Base-by-base conservation (phyloP, 2,888 invertebrate species). In the Nomada lathburiana region DNA sequence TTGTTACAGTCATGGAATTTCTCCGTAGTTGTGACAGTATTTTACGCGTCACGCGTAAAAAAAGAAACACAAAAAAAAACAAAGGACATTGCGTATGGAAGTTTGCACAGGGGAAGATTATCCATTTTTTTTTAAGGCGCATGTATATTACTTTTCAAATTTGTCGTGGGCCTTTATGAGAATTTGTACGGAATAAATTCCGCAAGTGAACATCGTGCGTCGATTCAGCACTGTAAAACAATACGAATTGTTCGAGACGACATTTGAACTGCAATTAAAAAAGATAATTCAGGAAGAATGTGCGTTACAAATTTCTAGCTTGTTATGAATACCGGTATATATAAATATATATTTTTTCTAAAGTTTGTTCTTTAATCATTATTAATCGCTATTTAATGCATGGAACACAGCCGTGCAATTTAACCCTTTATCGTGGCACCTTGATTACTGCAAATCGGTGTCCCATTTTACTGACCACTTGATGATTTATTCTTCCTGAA, bases 271-370 rank as follows among this genome's bases (percentile, higher is more conserved):
- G 11, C 10, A 50, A 50, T 26, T 16, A 36, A 4, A 36, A n/a
- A 47, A 69, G 44, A 52, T 36, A 2, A 70, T 76, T 80, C 80
- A 78, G 72, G 80, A 79, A 80, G 80, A 80, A 78, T 52, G 20
- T 47, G 11, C 13, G 44, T n/a, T 10, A 20, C 11, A 11, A n/a
- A n/a, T 57, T 44, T 57, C 5, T 3, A 59, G 44, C 44, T 57
- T 59, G 36, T 57, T 44, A 23, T 18, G 36, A 53, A 42, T 4
- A 20, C 7, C 2, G 18, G 52, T 52, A 20, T n/a, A 2, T 47
- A 47, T 47, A 16, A 11, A 47, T 47, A 47, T 47, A 47, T 57
- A 53, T 36, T 9, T 57, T 68, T 60, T 60, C 50, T 29, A 36
- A 60, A 70, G 26, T 50, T 50, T n/a, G 26, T 23, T 11, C 52